Percentiles rank a stretch among this genome's conserved stretches.
phyloP scores from a whole-genome alignment of 2,113 vertebrate species.

The Coptodon bakossiorum region DNA sequence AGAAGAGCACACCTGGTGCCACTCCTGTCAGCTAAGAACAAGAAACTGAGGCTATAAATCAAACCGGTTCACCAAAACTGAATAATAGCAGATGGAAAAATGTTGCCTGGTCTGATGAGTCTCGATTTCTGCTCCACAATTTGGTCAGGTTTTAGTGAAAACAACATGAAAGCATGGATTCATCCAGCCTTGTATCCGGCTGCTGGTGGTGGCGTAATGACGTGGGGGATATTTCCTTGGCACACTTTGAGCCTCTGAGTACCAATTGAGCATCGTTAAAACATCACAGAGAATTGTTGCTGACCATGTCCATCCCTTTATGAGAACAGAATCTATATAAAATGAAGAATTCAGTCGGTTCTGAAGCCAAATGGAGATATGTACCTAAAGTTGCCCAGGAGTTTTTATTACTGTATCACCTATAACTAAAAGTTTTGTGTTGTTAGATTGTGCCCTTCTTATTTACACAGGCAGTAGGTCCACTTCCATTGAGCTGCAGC shows the following conservation, averaged over 20 bases:
- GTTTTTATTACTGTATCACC: background rate
- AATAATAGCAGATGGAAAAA: background rate
- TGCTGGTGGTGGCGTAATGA: background rate
- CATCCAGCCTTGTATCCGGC: background rate
- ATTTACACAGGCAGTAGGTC: background rate
- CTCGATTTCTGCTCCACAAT: background rate
- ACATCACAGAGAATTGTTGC: background rate
- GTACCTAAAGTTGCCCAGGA: background rate
- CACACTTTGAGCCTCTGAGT: background rate
- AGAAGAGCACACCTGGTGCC: background rate
- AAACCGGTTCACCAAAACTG: background rate
- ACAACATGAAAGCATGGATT: background rate
- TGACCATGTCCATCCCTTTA: background rate
- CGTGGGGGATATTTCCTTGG: background rate
- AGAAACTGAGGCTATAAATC: background rate
- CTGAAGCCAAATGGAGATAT: background rate
- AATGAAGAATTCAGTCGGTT: background rate
- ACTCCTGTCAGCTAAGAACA: background rate
- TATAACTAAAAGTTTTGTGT: background rate
- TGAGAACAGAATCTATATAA: background rate
- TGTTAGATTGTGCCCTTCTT: background rate
- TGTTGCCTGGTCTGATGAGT: background rate
- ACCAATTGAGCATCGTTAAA: background rate
- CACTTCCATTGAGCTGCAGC: background rate
- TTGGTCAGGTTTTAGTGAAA: background rate